Evolutionary conservation across 2,888 invertebrate genomes (phyloP), one percentile per base, ranked within the genome.

Genomic region (Sinelater perroti): DNA sequence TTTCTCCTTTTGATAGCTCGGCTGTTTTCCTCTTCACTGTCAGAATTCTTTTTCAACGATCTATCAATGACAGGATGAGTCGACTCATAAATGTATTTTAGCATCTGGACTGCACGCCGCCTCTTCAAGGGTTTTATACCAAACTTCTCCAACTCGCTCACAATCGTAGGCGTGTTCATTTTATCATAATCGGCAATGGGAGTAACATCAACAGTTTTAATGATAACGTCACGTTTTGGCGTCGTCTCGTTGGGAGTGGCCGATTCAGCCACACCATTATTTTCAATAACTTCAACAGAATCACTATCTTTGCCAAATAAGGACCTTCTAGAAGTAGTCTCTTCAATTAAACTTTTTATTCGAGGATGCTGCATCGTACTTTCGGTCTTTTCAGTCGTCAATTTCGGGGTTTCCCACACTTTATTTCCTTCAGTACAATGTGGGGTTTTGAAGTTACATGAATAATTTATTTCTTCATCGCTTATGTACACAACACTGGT

Each of bases 51-150:
- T 62, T 46, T 59, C 52, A 45, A n/a, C 5, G 14, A n/a, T 2
- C 13, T n/a, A n/a, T n/a, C 77, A 17, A 86, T 73, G 10, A 82
- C 67, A 10, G 88, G 88, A 80, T 89, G 89, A 0, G 86, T 87
- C 71, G 86, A 83, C 64, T 87, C 85, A 70, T 88, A 89, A 24
- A 89, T 79, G 66, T 87, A 84, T 52, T 86, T 85, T 33, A 89
- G 72, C 40, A 89, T 76, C 75, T 85, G 82, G 21, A 86, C 79
- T 0, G 87, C 88, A 78, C 73, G 65, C 53, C 66, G 67, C 51
- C 87, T 79, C 72, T 87, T 88, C 13, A 89, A 78, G 1, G 85
- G 85, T 70, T 87, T 88, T 3, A 89, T 75, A 1, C 89, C 89
- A 77, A 82, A 86, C 71, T 84, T 85, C 60, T 85, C 81, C 3